Base-by-base conservation (phyloP, 2,797 vertebrate species). In the Myotis myotis region DNA sequence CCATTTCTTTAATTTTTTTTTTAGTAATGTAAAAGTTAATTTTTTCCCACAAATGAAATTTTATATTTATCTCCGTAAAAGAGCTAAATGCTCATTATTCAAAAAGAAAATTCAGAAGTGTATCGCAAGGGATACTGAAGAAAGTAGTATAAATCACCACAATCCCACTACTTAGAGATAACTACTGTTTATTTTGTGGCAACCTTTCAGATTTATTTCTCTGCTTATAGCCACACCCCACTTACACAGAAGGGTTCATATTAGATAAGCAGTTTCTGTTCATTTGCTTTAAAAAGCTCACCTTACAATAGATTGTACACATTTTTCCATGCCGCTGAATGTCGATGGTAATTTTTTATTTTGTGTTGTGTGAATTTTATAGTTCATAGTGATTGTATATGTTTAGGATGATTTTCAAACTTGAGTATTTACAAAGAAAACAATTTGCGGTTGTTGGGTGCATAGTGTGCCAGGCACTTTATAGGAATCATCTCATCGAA, bases 51-150 rank as follows among this genome's bases (percentile, higher is more conserved):
- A 66, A 79, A 74, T 64, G 17, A 83, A 79, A 30, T 38, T 82
- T 83, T 91, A 30, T 79, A 60, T 53, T 49, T 51, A 51, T 72
- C 70, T 72, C 36, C 25, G 20, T 57, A 71, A 80, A 76, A 57
- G 38, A 72, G 71, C 8, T 64, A 74, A 60, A 12, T 82, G 38
- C 28, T 87, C 36, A n/a, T 86, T 38, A 33, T 55, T 72, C 16
- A 74, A 81, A 91, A 71, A 71, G 75, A 85, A 94, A 85, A 89
- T 28, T 76, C 8, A 44, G 25, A 91, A 85, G 44, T 44, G 44
- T 44, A 17, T 10, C 66, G 44, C 57, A 57, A 80, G 71, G 55
- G 38, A 16, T 38, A 33, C 10, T 5, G 15, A 23, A 92, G 94
- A 57, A 41, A 64, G 51, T 6, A 68, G 51, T 6, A 68, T n/a